These are phyloP conservation scores for Lepidochitona cinerea DNA, from an alignment of 2,888 invertebrate species.

Conservation along the genomic window DNA sequence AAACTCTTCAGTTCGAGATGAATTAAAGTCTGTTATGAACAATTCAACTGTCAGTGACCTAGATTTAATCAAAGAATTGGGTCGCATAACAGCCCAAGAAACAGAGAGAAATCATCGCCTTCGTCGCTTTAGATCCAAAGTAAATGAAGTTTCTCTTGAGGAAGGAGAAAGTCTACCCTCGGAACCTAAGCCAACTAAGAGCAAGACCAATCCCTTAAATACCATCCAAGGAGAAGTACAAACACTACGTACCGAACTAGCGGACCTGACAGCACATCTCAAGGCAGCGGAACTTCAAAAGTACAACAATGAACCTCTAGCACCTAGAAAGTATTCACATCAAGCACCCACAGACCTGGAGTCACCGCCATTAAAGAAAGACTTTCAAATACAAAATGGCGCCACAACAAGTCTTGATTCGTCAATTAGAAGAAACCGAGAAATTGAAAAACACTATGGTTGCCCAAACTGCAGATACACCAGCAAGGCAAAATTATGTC, in stretches of 20 bases:
- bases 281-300: too few species aligned
- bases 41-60: background rate
- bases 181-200: background rate
- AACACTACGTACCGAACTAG: background rate
- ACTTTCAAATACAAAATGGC: too few species aligned
- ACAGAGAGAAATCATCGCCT: background rate
- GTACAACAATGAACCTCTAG: too few species aligned
- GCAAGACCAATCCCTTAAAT: background rate
- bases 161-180: background rate
- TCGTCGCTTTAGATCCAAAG: background rate
- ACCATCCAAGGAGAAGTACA: background rate
- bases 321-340: too few species aligned
- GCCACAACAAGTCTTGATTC: too few species aligned
- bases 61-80: constrained; percentile 8
- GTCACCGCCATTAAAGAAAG: too few species aligned
- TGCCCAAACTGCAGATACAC: background rate
- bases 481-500: background rate
- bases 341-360: too few species aligned
- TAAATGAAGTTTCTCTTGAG: background rate
- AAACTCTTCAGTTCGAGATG: constrained; percentile 2
- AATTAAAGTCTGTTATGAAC: constrained; percentile 3
- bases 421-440: too few species aligned
- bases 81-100: constrained; percentile 6
- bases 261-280: background rate
- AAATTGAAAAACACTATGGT: background rate